Conservation (phyloP, 2,888 invertebrate genomes). For the Platycheirus albimanus region DNA sequence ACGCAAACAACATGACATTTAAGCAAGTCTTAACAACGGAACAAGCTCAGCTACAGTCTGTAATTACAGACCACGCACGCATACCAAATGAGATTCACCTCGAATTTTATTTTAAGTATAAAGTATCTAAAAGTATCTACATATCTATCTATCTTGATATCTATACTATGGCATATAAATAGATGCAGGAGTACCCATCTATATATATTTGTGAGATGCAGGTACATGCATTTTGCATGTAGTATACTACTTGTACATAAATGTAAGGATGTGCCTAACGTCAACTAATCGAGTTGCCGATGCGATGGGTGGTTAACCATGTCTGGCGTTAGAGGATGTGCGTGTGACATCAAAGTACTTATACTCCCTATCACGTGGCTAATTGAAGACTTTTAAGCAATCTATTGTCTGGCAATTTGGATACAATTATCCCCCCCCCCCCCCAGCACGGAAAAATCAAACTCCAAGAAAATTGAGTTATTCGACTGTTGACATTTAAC, state of each 20-base stretch:
- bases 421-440: neutral
- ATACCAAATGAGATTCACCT: constrained; percentile 72
- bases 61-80: constrained; percentile 73
- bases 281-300: constrained; percentile 65
- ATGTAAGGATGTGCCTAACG: constrained; percentile 54
- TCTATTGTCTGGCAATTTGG: constrained; percentile 49
- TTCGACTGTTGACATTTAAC: constrained; percentile 36
- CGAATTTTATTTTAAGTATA: constrained; percentile 47
- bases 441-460: constrained; percentile 19
- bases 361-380: constrained; percentile 35
- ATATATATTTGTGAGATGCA: neutral
- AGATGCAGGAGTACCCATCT: neutral
- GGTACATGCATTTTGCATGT: constrained; percentile 28
- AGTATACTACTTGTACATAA: neutral
- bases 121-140: constrained; percentile 18
- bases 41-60: constrained; percentile 49
- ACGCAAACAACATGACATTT: constrained; percentile 46
- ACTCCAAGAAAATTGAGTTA: constrained; percentile 42
- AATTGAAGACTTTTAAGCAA: constrained; percentile 53
- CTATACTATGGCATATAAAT: too few species aligned
- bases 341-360: constrained; percentile 31
- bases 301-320: constrained; percentile 63
- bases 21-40: constrained; percentile 42
- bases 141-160: too few species aligned
- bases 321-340: constrained; percentile 55